Base-by-base conservation (phyloP, 2,113 vertebrate species). In the Eurypyga helias region DNA sequence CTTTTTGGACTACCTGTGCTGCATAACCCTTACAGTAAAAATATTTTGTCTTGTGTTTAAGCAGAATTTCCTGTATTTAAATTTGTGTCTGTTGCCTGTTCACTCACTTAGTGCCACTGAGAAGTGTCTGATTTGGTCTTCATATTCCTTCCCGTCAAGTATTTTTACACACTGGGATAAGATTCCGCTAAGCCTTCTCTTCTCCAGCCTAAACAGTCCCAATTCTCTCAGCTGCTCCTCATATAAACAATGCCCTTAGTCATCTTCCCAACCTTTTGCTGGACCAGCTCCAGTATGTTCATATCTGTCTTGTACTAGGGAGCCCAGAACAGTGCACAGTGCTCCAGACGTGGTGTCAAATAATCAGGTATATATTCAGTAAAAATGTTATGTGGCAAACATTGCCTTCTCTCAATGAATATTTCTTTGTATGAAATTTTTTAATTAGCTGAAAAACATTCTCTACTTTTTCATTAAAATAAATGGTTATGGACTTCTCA, bases 251-350 rank as follows among this genome's bases (percentile, higher is more conserved):
- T 0, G 0, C 11, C 4, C 26, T 49, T 70, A 65, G 15, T 65
- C 25, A 55, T 69, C 34, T 83, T 90, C 43, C 26, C 36, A 31
- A 5, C 3, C 5, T 25, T 87, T 61, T 82, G 12, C 60, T 79
- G 51, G n/a, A 38, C 13, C 64, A 58, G 4, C 17, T 87, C 20
- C 21, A 17, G 1, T 54, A 34, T 46, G 8, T 75, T 85, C 5
- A 0, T 79, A n/a, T 26, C 17, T 82, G 11, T 67, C 23, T 67
- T 71, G 17, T 46, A 20, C 28, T 51, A 9, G 20, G 29, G 28
- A 90, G 25, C 6, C 7, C 0, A 0, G 25, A 71, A n/a, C 13
- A 51, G 21, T 2, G 1, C 12, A 29, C 38, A 36, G 0, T 43
- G 48, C 46, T 85, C 19, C 8, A 23, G 21, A 61, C 1, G 3